phyloP scores from a whole-genome alignment of 1,140 invertebrate genomes.

The Drosophila subobscura region DNA sequence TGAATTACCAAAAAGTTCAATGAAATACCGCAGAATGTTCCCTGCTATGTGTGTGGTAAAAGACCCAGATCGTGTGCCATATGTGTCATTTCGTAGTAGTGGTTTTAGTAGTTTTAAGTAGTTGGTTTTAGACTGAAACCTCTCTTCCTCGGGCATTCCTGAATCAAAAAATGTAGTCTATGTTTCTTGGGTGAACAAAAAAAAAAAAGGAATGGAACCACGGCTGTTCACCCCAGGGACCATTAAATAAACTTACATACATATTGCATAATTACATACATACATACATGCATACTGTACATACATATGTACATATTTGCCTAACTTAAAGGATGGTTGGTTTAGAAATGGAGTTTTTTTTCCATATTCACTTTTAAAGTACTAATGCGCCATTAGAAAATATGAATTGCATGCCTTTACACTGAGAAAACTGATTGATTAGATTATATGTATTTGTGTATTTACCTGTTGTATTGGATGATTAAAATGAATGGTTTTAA shows the following conservation, averaged over 20 bases:
- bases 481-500: slow-evolving; percentile 14
- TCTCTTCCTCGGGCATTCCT: slow-evolving; percentile 5
- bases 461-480: background rate
- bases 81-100: no score
- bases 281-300: no score
- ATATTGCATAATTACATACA: no score
- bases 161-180: no score
- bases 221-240: no score
- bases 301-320: slow-evolving; percentile 14
- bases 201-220: no score
- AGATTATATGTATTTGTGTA: background rate
- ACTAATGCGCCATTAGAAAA: slow-evolving; percentile 31
- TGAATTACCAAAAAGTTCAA: slow-evolving; percentile 54
- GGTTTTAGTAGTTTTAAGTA: no score
- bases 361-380: slow-evolving; percentile 38
- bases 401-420: slow-evolving; percentile 14
- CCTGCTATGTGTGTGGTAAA: slow-evolving; percentile 14
- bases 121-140: slow-evolving; percentile 8
- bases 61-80: no score
- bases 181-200: no score
- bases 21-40: slow-evolving; percentile 34
- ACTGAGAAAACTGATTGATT: slow-evolving; percentile 22
- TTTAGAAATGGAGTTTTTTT: slow-evolving; percentile 33
- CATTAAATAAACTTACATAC: no score
- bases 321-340: slow-evolving; percentile 45